Base-by-base conservation (phyloP, 2,113 vertebrate species). In the Beaufortia kweichowensis region DNA sequence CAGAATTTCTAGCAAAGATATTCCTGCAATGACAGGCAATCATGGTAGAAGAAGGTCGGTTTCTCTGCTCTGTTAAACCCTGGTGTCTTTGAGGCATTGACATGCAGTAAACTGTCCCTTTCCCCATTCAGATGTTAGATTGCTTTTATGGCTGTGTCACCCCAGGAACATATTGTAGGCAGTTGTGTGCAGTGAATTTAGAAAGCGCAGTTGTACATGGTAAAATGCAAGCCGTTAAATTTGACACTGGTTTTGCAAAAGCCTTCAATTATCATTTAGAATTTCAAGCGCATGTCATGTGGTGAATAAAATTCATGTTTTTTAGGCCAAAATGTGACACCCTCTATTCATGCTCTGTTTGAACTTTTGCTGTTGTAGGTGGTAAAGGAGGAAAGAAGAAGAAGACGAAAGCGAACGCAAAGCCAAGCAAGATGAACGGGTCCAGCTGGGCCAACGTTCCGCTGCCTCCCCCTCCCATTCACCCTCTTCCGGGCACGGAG, bases 331-430 rank as follows among this genome's bases (percentile, higher is more conserved):
- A 43, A 28, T 61, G 81, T 85, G 76, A 76, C 80, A 2, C 76
- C 29, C 66, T 60, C 50, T 79, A 78, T 60, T 17, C 65, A 69
- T 28, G 2, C 21, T 63, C 29, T 79, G 35, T 39, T 48, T 62
- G 68, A 23, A 23, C 76, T 12, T 65, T 71, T 80, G 33, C 82
- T 46, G 86, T 84, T 92, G 70, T 84, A 99, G 97, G 96, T 93
- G 96, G 96, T 3, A 99, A 99, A 91, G 95, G 95, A 88, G 96
- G 96, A 23, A 99, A 98, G 90, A 99, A 98, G 92, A 99, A 98
- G 92, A 99, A 98, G 91, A 95, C 79, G 75, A 99, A 99, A 92
- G 94, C 92, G 79, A 88, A 91, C 50, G 88, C 93, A 57, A 99
- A 99, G 85, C 85, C 93, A 2, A 89, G 91, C 77, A 99, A 98